phyloP scores from a whole-genome alignment of 1,140 invertebrate genomes.

The Cotesia glomerata region DNA sequence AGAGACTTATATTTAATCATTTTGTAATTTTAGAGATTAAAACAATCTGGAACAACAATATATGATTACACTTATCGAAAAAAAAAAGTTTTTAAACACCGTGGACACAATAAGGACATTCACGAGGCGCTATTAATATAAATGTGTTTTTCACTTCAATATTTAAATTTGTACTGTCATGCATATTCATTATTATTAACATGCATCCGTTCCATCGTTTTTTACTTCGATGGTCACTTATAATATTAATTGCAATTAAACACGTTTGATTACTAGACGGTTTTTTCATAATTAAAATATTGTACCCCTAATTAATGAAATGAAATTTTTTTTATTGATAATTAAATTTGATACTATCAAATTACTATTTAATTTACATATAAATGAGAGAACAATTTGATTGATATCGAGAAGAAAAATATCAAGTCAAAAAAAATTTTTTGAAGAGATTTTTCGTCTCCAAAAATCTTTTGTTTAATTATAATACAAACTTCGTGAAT shows the following conservation, averaged over 20 bases:
- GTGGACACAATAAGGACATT: not conserved
- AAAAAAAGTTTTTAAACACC: not conserved
- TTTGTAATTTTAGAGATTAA: not conserved
- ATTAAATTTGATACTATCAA: too few relatives aligned
- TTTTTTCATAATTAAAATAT: not conserved
- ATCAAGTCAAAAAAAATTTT: too few relatives aligned
- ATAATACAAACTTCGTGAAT: too few relatives aligned
- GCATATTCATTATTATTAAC: conserved; percentile 18
- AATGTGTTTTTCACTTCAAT: conserved; percentile 12
- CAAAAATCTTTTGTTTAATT: too few relatives aligned
- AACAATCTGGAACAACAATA: too few relatives aligned
- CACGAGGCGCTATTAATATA: not conserved
- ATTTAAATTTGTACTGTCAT: conserved; percentile 18
- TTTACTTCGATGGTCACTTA: not conserved
- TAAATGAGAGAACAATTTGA: too few relatives aligned
- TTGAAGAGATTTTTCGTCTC: too few relatives aligned
- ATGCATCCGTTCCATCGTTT: not conserved
- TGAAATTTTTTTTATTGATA: too few relatives aligned
- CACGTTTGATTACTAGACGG: not conserved
- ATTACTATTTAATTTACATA: too few relatives aligned
- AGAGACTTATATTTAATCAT: not conserved
- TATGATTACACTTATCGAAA: not conserved
- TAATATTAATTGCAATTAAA: not conserved
- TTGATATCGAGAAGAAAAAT: too few relatives aligned
- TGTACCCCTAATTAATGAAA: too few relatives aligned